phyloP scores from a whole-genome alignment of 2,888 invertebrate species.

The Luffia ferchaultella region DNA sequence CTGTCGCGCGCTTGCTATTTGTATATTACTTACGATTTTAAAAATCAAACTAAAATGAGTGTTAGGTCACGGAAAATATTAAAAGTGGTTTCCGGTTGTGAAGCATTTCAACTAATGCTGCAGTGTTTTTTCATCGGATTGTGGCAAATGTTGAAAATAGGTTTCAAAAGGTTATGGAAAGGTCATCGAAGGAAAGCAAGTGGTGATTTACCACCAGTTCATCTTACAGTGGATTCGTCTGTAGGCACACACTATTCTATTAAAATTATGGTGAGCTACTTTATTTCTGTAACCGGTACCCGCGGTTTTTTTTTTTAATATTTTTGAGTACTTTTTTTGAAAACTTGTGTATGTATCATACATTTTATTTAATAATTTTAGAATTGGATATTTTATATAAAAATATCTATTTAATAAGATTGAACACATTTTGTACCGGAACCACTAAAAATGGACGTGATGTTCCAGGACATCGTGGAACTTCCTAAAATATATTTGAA shows the following conservation, averaged over 20 bases:
- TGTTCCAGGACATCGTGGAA: too few relatives aligned
- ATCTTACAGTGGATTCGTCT: constrained; percentile 47
- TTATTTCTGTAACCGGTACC: not conserved
- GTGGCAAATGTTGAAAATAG: constrained; percentile 42
- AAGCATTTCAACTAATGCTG: constrained; percentile 39
- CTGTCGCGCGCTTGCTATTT: not conserved
- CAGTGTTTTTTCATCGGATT: constrained; percentile 41
- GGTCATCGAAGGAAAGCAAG: constrained; percentile 38
- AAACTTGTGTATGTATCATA: too few relatives aligned
- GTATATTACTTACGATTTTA: constrained; percentile 4
- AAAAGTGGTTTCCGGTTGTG: constrained; percentile 42
- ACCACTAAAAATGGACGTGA: too few relatives aligned
- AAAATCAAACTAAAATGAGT: constrained; percentile 27
- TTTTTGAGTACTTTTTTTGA: too few relatives aligned
- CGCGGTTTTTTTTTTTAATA: not conserved
- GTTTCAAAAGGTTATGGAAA: constrained; percentile 45
- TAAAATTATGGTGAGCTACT: constrained; percentile 43
- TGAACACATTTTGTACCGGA: too few relatives aligned
- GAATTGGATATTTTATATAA: too few relatives aligned
- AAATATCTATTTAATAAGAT: not conserved
- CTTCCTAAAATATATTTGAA: too few relatives aligned
- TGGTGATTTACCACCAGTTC: constrained; percentile 30
- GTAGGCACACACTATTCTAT: constrained; percentile 54
- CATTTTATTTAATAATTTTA: too few relatives aligned
- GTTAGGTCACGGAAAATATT: constrained; percentile 30